Evolutionary conservation across 2,888 invertebrate species (phyloP), one percentile per base, ranked within the genome.

Genomic region (Eupithecia subumbrata): DNA sequence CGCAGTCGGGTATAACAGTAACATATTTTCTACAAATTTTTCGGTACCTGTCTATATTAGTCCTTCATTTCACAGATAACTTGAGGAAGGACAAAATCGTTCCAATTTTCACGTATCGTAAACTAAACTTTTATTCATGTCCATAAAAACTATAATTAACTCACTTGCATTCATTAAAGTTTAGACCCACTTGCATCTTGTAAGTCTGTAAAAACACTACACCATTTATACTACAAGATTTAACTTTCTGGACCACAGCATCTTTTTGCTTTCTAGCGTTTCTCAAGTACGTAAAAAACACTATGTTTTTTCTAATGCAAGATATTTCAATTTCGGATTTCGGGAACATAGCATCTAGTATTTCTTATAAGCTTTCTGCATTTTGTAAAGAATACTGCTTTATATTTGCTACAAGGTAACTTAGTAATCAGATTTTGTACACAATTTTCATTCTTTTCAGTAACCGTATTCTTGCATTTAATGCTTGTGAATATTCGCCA

Each of bases 191-290:
- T 67, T 67, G 66, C 43, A 40, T 67, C 8, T 66, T 40, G 25
- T 43, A 68, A 68, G 68, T 68, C 68, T 22, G 14, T 25, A 34
- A 34, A 18, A 68, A 68, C 40, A 68, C 68, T 68, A 22, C 34
- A 40, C 43, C 34, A 34, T 64, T 64, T 16, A 16, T 18, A 43
- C 43, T 8, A 40, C 43, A 22, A 67, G 66, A 66, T 16, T 64
- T 30, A 5, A 11, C 16, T 34, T 40, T 18, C 66, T 40, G 37
- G 11, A 37, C n/a, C 63, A 63, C 16, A 30, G 16, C 4, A 7
- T 63, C 16, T n/a, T 30, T 18, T 18, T 63, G 22, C 56, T 22
- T 22, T 22, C 56, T 63, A 34, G 25, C 25, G 12, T 18, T 63
- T 5, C 14, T 63, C n/a, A 63, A 63, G 7, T 52, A 5, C 18